These are phyloP conservation scores for Dolichoris vasculosae DNA, from an alignment of 1,140 invertebrate genomes.

Conservation along the genomic window DNA sequence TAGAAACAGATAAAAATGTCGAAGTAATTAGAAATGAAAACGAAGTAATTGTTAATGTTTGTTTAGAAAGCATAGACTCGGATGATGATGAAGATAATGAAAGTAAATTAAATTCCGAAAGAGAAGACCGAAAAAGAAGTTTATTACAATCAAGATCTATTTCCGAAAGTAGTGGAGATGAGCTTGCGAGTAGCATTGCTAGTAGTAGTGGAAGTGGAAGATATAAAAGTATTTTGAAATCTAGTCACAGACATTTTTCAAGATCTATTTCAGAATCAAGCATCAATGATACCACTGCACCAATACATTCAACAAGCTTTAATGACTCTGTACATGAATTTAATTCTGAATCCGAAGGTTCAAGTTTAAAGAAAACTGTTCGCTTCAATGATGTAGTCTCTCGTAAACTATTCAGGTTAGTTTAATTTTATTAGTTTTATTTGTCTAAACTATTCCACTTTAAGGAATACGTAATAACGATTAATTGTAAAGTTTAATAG, in stretches of 20 bases:
- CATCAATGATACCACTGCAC: conserved; percentile 75
- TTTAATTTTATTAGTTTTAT: background rate
- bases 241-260: conserved; percentile 72
- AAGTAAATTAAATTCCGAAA: conserved; percentile 33
- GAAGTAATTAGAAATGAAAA: conserved; percentile 59
- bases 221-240: conserved; percentile 80
- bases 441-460: too few relatives aligned
- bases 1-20: conserved; percentile 58
- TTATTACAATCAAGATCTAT: conserved; percentile 69
- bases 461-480: too few relatives aligned
- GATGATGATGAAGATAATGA: conserved; percentile 63
- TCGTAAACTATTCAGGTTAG: conserved; percentile 85
- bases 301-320: conserved; percentile 72
- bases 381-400: conserved; percentile 89
- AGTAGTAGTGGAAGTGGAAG: conserved; percentile 60
- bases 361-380: conserved; percentile 88
- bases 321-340: conserved; percentile 76
- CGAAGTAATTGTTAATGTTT: conserved; percentile 64
- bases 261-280: conserved; percentile 86
- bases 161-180: conserved; percentile 79
- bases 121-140: conserved; percentile 57
- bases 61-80: conserved; percentile 62
- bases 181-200: conserved; percentile 66
- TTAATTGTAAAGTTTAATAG: too few relatives aligned
- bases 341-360: conserved; percentile 76